Evolutionary conservation across 2,113 vertebrate genomes (phyloP).

Genomic region (Siniperca knerii): DNA sequence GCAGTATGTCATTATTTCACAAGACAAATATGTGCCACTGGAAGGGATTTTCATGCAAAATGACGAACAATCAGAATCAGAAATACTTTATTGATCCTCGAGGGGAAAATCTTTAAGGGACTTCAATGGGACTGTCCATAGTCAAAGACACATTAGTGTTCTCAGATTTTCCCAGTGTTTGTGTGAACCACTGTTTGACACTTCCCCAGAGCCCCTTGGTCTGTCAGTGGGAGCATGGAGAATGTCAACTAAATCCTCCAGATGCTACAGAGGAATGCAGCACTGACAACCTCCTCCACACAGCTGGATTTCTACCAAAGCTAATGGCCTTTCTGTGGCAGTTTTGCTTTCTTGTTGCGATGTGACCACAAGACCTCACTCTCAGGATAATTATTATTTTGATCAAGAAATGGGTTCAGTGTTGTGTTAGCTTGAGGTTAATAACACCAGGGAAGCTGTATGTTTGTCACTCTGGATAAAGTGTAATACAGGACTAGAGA

Average conservation of each 20-base stretch:
- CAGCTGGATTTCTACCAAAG: slow-evolving; percentile 62
- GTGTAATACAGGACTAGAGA: background rate
- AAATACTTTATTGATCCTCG: no score
- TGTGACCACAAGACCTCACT: slow-evolving; percentile 29
- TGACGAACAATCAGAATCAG: background rate
- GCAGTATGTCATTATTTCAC: background rate
- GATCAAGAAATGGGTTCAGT: slow-evolving; percentile 11
- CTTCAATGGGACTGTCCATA: background rate
- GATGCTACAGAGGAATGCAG: slow-evolving; percentile 72
- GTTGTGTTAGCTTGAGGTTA: slow-evolving; percentile 22
- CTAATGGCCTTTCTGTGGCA: slow-evolving; percentile 52
- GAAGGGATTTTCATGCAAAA: background rate
- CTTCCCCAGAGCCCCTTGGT: slow-evolving; percentile 47
- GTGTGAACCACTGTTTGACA: slow-evolving; percentile 51
- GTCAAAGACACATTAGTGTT: slow-evolving; percentile 18
- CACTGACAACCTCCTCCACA: slow-evolving; percentile 53
- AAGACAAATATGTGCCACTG: background rate
- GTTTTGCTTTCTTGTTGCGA: slow-evolving; percentile 45
- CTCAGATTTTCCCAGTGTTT: slow-evolving; percentile 46
- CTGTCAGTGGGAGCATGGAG: slow-evolving; percentile 62
- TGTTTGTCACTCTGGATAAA: slow-evolving; percentile 14
- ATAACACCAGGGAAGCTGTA: slow-evolving; percentile 6
- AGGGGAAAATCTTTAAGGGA: no score
- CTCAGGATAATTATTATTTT: slow-evolving; percentile 33
- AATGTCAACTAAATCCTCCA: slow-evolving; percentile 72